Evolutionary conservation across 2,888 invertebrate genomes (phyloP).

Genomic region (Spilosoma lubricipeda): DNA sequence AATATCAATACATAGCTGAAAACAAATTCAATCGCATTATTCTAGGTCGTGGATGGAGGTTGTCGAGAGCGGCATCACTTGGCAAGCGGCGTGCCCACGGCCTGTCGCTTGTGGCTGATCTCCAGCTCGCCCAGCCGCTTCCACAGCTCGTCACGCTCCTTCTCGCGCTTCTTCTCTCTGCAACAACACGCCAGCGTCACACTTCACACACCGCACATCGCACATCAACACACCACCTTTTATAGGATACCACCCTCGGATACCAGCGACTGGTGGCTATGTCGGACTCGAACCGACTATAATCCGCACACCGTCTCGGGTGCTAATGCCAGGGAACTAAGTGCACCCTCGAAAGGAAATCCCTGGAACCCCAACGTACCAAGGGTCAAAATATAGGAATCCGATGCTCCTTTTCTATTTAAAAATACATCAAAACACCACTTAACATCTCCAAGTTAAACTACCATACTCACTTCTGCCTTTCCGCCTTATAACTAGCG

Average conservation of each 20-base stretch:
- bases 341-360: no score
- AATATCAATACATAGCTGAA: slow-evolving; percentile 83
- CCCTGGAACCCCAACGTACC: no score
- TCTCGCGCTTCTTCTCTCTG: slow-evolving; percentile 97
- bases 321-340: no score
- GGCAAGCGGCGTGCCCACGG: slow-evolving; percentile 68
- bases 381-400: no score
- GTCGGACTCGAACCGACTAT: no score
- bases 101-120: slow-evolving; percentile 88
- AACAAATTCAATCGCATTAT: slow-evolving; percentile 80
- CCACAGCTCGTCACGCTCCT: slow-evolving; percentile 99
- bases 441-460: neutral
- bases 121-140: slow-evolving; percentile 97
- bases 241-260: no score
- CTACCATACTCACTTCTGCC: slow-evolving; percentile 95
- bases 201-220: neutral
- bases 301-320: no score
- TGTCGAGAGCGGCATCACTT: slow-evolving; percentile 79
- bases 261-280: no score
- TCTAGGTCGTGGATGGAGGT: slow-evolving; percentile 64
- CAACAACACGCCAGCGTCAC: slow-evolving; percentile 33
- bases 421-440: no score
- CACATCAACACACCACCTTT: neutral
- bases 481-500: slow-evolving; percentile 99
- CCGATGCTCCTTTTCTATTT: no score